Base-by-base conservation (phyloP, 2,113 vertebrate species). In the Corythornis cristatus region DNA sequence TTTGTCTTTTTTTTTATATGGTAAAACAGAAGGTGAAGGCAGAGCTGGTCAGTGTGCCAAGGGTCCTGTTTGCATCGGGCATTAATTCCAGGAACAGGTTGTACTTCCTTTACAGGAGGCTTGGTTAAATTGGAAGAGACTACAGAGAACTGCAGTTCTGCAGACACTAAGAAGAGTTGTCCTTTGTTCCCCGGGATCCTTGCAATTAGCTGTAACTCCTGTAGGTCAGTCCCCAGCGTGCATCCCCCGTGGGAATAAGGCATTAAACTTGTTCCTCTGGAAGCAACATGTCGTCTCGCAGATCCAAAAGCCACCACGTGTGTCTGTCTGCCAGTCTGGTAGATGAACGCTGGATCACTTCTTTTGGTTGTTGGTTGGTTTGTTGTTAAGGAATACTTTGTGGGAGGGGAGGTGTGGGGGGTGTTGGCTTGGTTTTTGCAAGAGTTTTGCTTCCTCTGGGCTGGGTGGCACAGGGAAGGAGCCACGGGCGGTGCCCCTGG, bases 11-110 rank as follows among this genome's bases (percentile, higher is more conserved):
- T 91, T 72, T 71, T 95, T 93, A 45, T 18, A 61, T 0, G 3
- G 53, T 92, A 82, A 95, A 92, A 67, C 83, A 93, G 90, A 94
- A 95, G 86, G 83, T 77, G 91, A 96, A 96, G 82, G 94, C 85
- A 83, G 82, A 81, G 77, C 93, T 71, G 94, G 72, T 82, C 90
- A 60, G 51, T 1, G 21, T 93, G 82, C 93, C 95, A 89, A 86
- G 83, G 20, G 95, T 88, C 83, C 72, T 0, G 4, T 74, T 87
- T 93, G 90, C 15, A 1, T 22, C 50, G 85, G 93, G 86, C 40
- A 23, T 83, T 72, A 40, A 12, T 85, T 80, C 76, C 81, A 88
- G 88, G 81, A 92, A 65, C 90, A 84, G 71, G 71, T 61, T 93
- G 62, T 74, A 15, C 75, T 77, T 91, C 61, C 67, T 76, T 93